Percentiles rank a stretch among this genome's conserved stretches.
These are phyloP conservation scores for Girardia tigrina DNA, from an alignment of 2,888 invertebrate genomes.

Conservation along the genomic window DNA sequence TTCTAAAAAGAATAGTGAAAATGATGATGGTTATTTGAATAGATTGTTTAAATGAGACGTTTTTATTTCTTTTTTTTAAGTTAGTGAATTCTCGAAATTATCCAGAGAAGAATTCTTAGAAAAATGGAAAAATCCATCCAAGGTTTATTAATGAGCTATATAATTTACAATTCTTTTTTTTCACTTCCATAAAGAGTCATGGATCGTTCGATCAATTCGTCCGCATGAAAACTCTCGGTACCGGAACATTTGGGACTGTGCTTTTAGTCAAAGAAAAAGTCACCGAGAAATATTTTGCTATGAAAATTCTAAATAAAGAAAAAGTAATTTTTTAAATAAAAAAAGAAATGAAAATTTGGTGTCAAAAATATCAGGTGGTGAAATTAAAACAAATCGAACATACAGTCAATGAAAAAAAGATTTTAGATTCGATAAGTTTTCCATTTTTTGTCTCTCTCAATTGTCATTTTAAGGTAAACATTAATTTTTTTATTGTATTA, in stretches of 20 bases:
- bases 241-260: background rate
- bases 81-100: background rate
- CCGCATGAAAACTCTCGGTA: background rate
- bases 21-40: background rate
- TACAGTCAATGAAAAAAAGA: background rate
- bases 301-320: slow-evolving; percentile 3
- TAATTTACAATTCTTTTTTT: background rate
- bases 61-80: background rate
- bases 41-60: background rate
- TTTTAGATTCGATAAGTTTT: background rate
- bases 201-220: background rate
- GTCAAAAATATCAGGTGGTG: background rate
- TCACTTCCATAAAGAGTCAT: background rate
- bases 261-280: background rate
- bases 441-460: background rate
- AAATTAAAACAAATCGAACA: background rate
- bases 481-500: background rate
- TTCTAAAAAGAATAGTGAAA: background rate
- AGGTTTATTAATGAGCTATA: background rate
- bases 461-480: background rate
- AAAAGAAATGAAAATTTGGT: no score
- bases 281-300: background rate
- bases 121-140: background rate
- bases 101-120: background rate
- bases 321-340: background rate